Percentiles rank a stretch among this genome's conserved stretches.
Conservation (phyloP, 2,797 vertebrate species). For the Acomys russatus region DNA sequence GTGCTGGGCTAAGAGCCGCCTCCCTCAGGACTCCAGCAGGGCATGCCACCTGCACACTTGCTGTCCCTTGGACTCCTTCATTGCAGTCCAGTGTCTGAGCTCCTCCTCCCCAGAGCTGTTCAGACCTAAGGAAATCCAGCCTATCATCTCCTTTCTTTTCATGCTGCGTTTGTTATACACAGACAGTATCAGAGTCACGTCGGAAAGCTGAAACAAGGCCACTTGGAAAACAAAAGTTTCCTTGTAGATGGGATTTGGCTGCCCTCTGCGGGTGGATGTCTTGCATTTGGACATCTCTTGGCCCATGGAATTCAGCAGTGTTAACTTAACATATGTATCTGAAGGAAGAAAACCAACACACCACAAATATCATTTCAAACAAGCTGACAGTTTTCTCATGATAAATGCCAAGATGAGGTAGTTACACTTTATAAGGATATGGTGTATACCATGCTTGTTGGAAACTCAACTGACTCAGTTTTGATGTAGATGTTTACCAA, state of each 20-base stretch:
- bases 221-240: conserved; percentile 99
- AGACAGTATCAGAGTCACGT: conserved; percentile 98
- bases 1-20: neutral
- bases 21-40: conserved; percentile 94
- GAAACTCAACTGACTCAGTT: conserved; percentile 78
- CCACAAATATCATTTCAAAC: conserved; percentile 75
- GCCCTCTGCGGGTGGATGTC: conserved; percentile 97
- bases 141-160: conserved; percentile 99
- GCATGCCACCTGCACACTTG: conserved; percentile 98
- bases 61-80: conserved; percentile 99
- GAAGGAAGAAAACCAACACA: conserved; percentile 79
- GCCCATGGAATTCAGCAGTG: conserved; percentile 98
- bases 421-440: conserved; percentile 85
- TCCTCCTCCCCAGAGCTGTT: conserved; percentile 99
- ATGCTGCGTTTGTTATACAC: conserved; percentile 99
- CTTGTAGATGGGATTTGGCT: conserved; percentile 98
- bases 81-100: conserved; percentile 97
- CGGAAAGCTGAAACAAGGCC: conserved; percentile 98
- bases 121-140: conserved; percentile 98
- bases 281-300: conserved; percentile 99
- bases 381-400: conserved; percentile 43
- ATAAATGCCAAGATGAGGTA: conserved; percentile 14
- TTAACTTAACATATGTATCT: conserved; percentile 99
- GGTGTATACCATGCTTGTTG: conserved; percentile 85
- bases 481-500: conserved; percentile 52